Evolutionary conservation across 2,113 vertebrate species (phyloP).

Genomic region (Nothoprocta perdicaria): DNA sequence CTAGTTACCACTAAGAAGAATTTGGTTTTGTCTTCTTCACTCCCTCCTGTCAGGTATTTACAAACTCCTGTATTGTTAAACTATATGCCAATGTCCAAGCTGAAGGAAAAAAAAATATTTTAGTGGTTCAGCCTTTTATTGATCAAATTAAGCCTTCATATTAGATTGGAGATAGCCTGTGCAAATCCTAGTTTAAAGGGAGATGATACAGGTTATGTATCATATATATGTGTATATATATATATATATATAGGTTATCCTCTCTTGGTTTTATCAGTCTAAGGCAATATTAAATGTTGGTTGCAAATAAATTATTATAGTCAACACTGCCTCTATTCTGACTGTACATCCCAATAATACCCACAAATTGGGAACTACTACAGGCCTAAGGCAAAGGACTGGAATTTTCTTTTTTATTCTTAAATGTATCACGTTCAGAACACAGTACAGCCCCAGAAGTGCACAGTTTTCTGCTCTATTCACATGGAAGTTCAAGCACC

Average conservation of each 20-base stretch:
- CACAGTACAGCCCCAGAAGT: not conserved
- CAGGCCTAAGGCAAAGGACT: not conserved
- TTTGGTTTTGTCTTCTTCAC: not conserved
- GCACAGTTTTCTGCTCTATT: not conserved
- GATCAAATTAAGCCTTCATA: not conserved
- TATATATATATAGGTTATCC: not conserved
- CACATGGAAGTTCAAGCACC: not conserved
- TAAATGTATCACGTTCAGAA: not conserved
- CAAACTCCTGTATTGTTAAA: not conserved
- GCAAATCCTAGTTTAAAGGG: not conserved
- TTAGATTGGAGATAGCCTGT: not conserved
- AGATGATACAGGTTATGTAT: not conserved
- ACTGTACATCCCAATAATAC: not conserved
- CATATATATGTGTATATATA: not conserved
- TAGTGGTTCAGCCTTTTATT: not conserved
- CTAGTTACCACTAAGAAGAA: not conserved
- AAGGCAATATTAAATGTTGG: not conserved
- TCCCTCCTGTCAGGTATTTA: not conserved
- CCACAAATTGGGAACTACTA: not conserved
- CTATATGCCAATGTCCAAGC: not conserved
- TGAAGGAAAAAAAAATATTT: not conserved
- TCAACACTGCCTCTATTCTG: not conserved
- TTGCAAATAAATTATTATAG: conserved; percentile 21
- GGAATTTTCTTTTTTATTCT: not conserved
- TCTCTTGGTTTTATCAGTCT: not conserved